phyloP scores from a whole-genome alignment of 2,113 vertebrate genomes.

The Callipepla californica region DNA sequence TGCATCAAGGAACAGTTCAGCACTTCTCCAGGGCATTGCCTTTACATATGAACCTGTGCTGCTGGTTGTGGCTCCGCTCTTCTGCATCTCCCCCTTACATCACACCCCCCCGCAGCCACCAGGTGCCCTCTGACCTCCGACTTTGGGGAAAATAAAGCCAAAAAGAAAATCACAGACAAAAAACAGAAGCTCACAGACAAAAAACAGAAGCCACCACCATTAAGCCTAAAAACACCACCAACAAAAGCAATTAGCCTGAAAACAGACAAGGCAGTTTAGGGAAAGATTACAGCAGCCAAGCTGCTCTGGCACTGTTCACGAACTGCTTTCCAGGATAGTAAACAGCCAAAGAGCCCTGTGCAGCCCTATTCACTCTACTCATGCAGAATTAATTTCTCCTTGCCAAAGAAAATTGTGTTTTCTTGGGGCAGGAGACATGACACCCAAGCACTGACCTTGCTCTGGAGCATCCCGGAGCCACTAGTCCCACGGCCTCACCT shows the following conservation, averaged over 20 bases:
- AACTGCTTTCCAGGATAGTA: not conserved
- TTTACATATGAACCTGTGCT: not conserved
- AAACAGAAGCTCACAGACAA: too few relatives aligned
- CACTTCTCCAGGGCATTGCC: accelerated
- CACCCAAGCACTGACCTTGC: not conserved
- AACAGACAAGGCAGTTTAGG: too few relatives aligned
- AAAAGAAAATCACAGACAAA: too few relatives aligned
- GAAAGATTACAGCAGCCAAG: accelerated
- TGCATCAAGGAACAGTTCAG: not conserved
- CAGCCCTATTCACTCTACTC: too few relatives aligned
- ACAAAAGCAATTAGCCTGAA: too few relatives aligned
- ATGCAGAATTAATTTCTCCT: not conserved
- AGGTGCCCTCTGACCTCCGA: not conserved
- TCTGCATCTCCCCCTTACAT: too few relatives aligned
- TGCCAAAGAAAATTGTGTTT: accelerated
- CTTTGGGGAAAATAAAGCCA: not conserved
- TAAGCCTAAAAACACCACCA: not conserved
- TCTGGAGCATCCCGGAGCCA: not conserved
- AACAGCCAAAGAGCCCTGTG: accelerated
- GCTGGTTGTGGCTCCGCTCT: too few relatives aligned
- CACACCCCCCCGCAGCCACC: too few relatives aligned
- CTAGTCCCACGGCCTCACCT: not conserved
- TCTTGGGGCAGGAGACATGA: accelerated
- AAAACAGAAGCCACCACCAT: too few relatives aligned
- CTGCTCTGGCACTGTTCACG: not conserved